A percentile compares a stretch with the other conserved stretches of the same genome.
Conservation (phyloP, 2,888 invertebrate genomes). For the Athalia cordata region DNA sequence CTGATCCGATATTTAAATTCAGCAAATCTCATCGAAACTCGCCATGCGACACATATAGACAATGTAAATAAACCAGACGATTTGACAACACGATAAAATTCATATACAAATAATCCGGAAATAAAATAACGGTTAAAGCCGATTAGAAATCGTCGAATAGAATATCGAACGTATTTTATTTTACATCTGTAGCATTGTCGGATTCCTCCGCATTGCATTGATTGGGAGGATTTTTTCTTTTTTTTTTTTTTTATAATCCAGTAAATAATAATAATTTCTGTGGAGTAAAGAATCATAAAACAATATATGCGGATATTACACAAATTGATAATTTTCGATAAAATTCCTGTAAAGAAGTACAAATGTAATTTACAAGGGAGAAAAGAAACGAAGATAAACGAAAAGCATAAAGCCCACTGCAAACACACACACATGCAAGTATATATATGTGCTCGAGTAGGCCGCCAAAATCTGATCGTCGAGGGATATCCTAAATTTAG, state of each 20-base stretch:
- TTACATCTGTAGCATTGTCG: no score
- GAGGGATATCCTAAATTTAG: neutral
- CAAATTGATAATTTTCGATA: slow-evolving; percentile 1
- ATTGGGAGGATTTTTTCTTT: no score
- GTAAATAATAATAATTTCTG: slow-evolving; percentile 15
- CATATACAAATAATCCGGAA: no score
- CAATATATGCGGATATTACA: neutral
- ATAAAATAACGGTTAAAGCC: no score
- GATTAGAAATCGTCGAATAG: no score
- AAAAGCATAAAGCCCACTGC: slow-evolving; percentile 56
- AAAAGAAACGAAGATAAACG: neutral
- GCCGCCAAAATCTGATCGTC: slow-evolving; percentile 28
- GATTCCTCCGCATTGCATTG: no score
- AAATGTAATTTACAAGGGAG: neutral
- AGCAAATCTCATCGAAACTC: neutral
- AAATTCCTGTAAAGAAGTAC: slow-evolving; percentile 16
- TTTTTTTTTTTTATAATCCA: no score
- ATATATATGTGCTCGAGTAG: slow-evolving; percentile 52
- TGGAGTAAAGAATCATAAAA: slow-evolving; percentile 2
- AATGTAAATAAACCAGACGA: neutral
- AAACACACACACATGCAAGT: slow-evolving; percentile 62
- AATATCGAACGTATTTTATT: no score
- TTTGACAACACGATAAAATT: neutral
- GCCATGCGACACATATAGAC: neutral
- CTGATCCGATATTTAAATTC: neutral